phyloP scores from a whole-genome alignment of 2,888 invertebrate genomes.

The Corythucha ciliata region DNA sequence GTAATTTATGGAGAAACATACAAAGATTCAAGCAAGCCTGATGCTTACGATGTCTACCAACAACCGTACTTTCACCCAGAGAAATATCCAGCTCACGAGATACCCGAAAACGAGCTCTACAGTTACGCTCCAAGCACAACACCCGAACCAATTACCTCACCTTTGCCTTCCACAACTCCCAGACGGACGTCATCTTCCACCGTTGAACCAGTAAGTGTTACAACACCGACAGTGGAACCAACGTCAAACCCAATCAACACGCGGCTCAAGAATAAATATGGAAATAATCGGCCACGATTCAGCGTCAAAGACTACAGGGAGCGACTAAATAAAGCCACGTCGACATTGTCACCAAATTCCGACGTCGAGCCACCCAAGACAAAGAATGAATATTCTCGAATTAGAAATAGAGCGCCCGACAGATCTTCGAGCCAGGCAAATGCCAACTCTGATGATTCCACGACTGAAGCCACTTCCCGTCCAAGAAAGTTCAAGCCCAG shows the following conservation, averaged over 20 bases:
- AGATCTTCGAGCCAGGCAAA: conserved; percentile 42
- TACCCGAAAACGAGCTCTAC: conserved; percentile 12
- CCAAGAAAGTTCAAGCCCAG: conserved; percentile 34
- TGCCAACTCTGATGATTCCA: conserved; percentile 43
- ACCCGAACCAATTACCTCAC: conserved; percentile 31
- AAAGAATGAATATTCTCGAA: conserved; percentile 43
- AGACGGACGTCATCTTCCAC: conserved; percentile 22
- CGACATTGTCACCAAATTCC: conserved; percentile 40
- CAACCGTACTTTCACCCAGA: no score
- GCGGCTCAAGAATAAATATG: conserved; percentile 32
- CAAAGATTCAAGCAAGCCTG: conserved; percentile 1
- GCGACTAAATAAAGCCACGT: conserved; percentile 38
- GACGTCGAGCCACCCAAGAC: conserved; percentile 34
- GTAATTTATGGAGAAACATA: not conserved
- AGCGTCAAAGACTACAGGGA: conserved; percentile 63
- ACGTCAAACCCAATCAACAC: conserved; percentile 17
- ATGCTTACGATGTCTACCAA: not conserved
- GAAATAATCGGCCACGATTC: conserved; percentile 52
- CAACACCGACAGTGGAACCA: conserved; percentile 12
- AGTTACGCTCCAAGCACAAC: conserved; percentile 25
- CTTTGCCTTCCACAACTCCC: conserved; percentile 33
- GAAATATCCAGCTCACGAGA: conserved; percentile 9
- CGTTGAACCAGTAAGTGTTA: conserved; percentile 17
- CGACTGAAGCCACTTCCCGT: conserved; percentile 44
- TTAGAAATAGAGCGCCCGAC: conserved; percentile 39